phyloP scores from a whole-genome alignment of 2,888 invertebrate genomes.

The Spilarctia lutea region DNA sequence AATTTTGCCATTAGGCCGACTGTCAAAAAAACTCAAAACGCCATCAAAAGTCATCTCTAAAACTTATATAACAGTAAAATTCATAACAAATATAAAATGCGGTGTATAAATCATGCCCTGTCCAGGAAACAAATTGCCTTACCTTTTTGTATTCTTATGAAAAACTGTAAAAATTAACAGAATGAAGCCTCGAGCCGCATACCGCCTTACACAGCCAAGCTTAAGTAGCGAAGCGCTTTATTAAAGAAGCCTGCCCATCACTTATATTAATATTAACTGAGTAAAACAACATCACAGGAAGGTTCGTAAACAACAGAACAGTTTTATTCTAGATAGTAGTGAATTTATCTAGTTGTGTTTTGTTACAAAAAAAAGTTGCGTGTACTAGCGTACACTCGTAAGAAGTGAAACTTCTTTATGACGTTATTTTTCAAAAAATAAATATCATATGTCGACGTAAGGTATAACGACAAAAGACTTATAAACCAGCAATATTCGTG shows the following conservation, averaged over 20 bases:
- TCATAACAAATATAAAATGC: not conserved
- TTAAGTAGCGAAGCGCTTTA: slow-evolving; percentile 21
- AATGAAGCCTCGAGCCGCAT: not conserved
- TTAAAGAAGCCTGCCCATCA: slow-evolving; percentile 36
- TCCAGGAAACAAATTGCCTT: not conserved
- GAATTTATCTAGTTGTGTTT: not conserved
- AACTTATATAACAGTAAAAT: not conserved
- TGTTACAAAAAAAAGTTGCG: no score
- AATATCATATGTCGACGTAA: no score
- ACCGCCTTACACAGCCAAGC: no score
- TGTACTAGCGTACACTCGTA: no score
- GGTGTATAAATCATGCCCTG: not conserved
- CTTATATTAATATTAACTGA: slow-evolving; percentile 55
- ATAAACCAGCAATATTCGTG: no score
- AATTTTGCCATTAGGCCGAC: no score
- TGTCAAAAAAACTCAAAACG: no score
- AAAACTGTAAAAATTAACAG: slow-evolving; percentile 6
- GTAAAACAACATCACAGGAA: slow-evolving; percentile 43
- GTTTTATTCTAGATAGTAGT: not conserved
- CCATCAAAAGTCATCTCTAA: not conserved
- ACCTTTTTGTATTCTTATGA: not conserved
- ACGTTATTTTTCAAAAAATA: no score
- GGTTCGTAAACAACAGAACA: slow-evolving; percentile 4
- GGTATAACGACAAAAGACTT: no score
- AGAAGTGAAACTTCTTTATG: no score